Base-by-base conservation (phyloP, 2,888 invertebrate species). In the Deilephila elpenor region DNA sequence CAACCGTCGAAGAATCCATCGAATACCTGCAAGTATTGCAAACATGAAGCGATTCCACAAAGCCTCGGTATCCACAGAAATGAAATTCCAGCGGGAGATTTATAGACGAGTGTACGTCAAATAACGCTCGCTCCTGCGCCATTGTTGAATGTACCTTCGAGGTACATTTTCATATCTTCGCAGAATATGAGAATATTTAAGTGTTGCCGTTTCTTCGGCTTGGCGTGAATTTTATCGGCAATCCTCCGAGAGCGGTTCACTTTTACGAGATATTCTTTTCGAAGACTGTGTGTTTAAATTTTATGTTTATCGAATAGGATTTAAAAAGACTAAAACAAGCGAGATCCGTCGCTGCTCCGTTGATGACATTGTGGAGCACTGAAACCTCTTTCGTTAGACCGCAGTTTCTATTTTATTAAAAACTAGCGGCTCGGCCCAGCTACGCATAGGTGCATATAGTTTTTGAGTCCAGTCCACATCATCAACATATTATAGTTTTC, bases 71-170 rank as follows among this genome's bases (percentile, higher is more conserved):
- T 44, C 25, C 32, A 25, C 34, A 71, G 71, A 71, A 71, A 71
- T 71, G 60, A 71, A 71, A 71, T 71, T 71, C 60, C 60, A 20
- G 20, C 71, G 44, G 19, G 25, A 71, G 71, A 60, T 60, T 59
- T 71, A 71, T 60, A 44, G 60, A 37, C 29, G 44, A 59, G 44
- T 37, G 59, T 14, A 44, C 59, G 71, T 71, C 71, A 60, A 71
- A 71, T 71, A 71, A 37, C 20, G 67, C 25, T 60, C 34, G 32
- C 37, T 34, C 11, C n/a, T 19, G 19, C n/a, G 8, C 64, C 64
- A 51, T 67, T 67, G 64, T 64, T 44, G 37, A 14, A 11, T 14
- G 51, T 44, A 51, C 51, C 17, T 25, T 14, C n/a, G n/a, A 62
- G 67, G 67, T 44, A 25, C 17, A 51, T 6, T 29, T 67, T 51